phyloP scores from a whole-genome alignment of 2,888 invertebrate species.

The Pristionchus mayeri region DNA sequence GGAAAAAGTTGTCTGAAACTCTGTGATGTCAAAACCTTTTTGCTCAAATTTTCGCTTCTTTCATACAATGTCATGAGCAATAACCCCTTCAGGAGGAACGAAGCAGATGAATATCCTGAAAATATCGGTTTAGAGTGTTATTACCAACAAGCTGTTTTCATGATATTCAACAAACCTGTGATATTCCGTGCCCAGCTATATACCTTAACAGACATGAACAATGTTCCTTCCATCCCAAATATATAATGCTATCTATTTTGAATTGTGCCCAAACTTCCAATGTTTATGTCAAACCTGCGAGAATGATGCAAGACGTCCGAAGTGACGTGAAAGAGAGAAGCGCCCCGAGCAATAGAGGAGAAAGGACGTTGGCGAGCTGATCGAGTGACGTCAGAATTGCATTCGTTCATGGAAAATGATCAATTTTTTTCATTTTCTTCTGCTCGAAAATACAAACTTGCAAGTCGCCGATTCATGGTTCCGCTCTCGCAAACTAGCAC shows the following conservation, averaged over 20 bases:
- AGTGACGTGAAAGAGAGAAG: slow-evolving; percentile 41
- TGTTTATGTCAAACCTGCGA: slow-evolving; percentile 28
- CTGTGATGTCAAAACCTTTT: too few species aligned
- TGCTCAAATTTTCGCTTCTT: neutral
- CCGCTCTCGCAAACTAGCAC: slow-evolving; percentile 62
- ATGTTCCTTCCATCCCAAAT: too few species aligned
- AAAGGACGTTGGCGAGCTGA: slow-evolving; percentile 68
- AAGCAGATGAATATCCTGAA: neutral
- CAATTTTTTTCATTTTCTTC: too few species aligned
- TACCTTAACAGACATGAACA: too few species aligned
- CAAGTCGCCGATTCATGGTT: slow-evolving; percentile 41
- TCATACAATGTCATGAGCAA: slow-evolving; percentile 1
- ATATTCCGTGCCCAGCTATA: too few species aligned
- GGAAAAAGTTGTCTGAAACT: too few species aligned
- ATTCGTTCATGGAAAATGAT: slow-evolving; percentile 61
- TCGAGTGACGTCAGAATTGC: slow-evolving; percentile 69
- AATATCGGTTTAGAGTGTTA: too few species aligned
- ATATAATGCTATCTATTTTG: too few species aligned
- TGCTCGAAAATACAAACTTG: slow-evolving; percentile 12
- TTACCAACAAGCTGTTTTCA: neutral
- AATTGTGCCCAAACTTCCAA: too few species aligned
- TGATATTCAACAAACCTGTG: too few species aligned
- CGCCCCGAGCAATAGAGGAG: slow-evolving; percentile 68
- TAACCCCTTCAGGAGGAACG: neutral
- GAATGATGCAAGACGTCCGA: slow-evolving; percentile 40